Conservation (phyloP, 2,797 vertebrate species). For the Florisuga fusca region DNA sequence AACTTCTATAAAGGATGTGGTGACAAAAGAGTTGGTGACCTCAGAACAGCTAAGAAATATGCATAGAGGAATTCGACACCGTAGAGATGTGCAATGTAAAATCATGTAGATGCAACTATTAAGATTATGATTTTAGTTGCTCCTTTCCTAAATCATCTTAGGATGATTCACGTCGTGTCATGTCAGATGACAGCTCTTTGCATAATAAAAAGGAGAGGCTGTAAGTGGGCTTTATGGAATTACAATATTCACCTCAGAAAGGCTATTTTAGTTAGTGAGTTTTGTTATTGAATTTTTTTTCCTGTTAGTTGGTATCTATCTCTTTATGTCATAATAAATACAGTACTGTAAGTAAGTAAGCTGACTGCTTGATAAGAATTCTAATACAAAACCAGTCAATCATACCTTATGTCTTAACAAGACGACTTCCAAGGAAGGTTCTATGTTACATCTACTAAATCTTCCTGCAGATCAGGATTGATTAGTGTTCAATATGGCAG, state of each 20-base stretch:
- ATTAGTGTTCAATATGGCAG: background rate
- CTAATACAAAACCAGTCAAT: background rate
- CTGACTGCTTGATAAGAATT: constrained; percentile 5
- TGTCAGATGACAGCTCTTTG: constrained; percentile 10
- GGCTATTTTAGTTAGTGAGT: constrained; percentile 17
- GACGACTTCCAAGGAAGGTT: background rate
- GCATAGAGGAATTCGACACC: background rate
- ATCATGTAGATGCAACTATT: background rate
- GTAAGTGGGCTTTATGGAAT: constrained; percentile 33
- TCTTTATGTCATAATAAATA: constrained; percentile 25
- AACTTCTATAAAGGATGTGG: background rate
- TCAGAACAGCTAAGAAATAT: background rate
- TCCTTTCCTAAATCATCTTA: constrained; percentile 14
- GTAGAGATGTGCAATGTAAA: background rate
- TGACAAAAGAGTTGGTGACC: background rate
- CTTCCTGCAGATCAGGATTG: background rate
- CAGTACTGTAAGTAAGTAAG: background rate
- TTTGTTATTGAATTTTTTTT: background rate
- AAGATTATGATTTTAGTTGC: background rate
- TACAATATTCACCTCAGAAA: constrained; percentile 25
- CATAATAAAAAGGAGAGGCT: background rate
- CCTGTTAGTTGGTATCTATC: background rate
- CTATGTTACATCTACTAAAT: background rate
- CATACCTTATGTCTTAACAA: background rate
- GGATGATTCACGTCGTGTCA: background rate